These are phyloP conservation scores for Drosophila barbarae DNA, from an alignment of 2,888 invertebrate species.

Conservation along the genomic window DNA sequence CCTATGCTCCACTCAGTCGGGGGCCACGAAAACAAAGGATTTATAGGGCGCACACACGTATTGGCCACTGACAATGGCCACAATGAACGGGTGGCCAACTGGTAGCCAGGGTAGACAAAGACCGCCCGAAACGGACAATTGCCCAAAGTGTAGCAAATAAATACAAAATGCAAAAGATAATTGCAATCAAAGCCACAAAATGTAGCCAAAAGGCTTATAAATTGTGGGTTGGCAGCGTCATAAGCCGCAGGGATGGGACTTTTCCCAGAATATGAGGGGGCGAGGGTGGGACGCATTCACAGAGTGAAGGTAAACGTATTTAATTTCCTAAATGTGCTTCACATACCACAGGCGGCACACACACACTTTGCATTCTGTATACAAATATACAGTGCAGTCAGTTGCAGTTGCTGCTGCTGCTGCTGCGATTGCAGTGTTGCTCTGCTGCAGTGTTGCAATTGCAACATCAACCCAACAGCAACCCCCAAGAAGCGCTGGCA, in stretches of 20 bases:
- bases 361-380: constrained; percentile 18
- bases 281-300: constrained; percentile 2
- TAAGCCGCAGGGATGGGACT: constrained; percentile 19
- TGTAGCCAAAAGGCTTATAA: constrained; percentile 73
- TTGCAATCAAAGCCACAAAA: constrained; percentile 76
- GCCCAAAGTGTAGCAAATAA: constrained; percentile 72
- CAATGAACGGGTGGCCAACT: constrained; percentile 14
- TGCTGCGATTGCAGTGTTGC: constrained; percentile 5
- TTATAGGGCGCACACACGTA: constrained; percentile 21
- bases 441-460: constrained; percentile 40
- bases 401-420: constrained; percentile 30
- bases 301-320: constrained; percentile 53
- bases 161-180: constrained; percentile 76
- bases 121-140: constrained; percentile 62
- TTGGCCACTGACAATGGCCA: constrained; percentile 31
- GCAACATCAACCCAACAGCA: constrained; percentile 39
- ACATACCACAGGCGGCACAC: constrained; percentile 32
- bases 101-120: constrained; percentile 45
- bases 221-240: constrained; percentile 51
- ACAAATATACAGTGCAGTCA: constrained; percentile 44
- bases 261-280: neutral
- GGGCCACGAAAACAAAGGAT: constrained; percentile 27
- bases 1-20: neutral
- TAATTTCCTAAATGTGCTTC: constrained; percentile 54
- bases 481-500: constrained; percentile 40